Base-by-base conservation (phyloP, 1,140 invertebrate species). In the Cyphomyrmex costatus region DNA sequence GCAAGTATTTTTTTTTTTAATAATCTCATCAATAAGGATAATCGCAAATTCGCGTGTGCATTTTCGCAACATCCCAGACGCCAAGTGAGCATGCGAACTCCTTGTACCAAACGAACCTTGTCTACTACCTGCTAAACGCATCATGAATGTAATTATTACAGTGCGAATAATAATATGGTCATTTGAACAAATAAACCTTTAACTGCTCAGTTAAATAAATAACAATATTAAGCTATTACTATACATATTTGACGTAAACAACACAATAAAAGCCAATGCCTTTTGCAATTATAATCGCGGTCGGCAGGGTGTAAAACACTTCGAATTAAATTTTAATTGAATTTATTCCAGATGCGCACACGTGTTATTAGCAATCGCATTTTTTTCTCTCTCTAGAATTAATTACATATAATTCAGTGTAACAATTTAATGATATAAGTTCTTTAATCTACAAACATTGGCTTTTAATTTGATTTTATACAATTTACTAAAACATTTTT, bases 11-110 rank as follows among this genome's bases (percentile, higher is more conserved):
- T 56, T 56, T 56, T 80, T 70, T 51, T 70, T 42, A 80, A 80
- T 36, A 80, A 70, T 6, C 49, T 58, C 78, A 2, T 70, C 65
- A 70, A 80, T 80, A 70, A 80, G n/a, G 16, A 61, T 53, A 60
- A 83, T 84, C 24, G 70, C 27, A 46, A 61, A 61, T 84, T 84
- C 30, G 80, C 70, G 80, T 83, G 80, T 14, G 4, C 46, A 21
- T 36, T 83, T 74, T 49, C 51, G 21, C 19, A 76, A 61, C 70
- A 84, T 56, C 56, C 80, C 27, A 84, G 49, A 46, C 56, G 24
- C 4, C 33, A 49, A n/a, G 10, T n/a, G 24, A 24, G 42, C 63
- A 80, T 33, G 78, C 78, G 6, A 80, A 63, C 63, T 68, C 16
- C n/a, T 68, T 49, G 46, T 36, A 30, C 30, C 65, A 70, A 70